Evolutionary conservation across 2,113 vertebrate genomes (phyloP), one percentile per base, ranked within the genome.

Genomic region (Stegastes partitus): DNA sequence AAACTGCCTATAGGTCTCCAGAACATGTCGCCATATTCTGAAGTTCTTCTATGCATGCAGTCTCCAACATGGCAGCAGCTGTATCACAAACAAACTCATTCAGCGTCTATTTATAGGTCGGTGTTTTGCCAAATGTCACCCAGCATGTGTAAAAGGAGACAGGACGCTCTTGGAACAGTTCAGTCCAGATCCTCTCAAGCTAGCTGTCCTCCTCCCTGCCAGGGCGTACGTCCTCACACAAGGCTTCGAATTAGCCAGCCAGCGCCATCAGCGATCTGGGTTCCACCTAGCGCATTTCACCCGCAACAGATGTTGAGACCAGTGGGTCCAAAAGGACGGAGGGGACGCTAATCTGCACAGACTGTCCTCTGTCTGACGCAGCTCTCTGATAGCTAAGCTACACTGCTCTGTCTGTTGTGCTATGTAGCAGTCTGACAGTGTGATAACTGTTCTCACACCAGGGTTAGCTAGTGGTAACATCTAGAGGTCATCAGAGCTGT

Each of bases 221-320:
- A 45, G 45, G 65, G 34, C 77, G 50, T 50, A 66, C 77, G 21
- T 68, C 71, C 63, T 65, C 54, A 4, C 26, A 18, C 34, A 11
- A 54, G 18, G 39, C 74, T 84, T 84, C 62, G 66, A 80, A 75
- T 77, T 58, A 58, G 28, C 70, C 59, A 5, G 31, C 0, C 59
- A 5, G 31, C 0, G 11, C 53, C 25, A n/a, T 58, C 54, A 5
- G 54, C 12, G 39, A 76, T 47, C 39, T 11, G 10, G 18, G 62
- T 64, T 49, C 65, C 49, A 56, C 63, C 79, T 64, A 12, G 44
- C 34, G 59, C 68, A 28, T 71, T 74, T 85, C 65, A 47, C 65
- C 55, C 53, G 21, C 54, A 68, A 78, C 83, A 85, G 86, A 91
- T 89, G 89, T 77, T 78, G 70, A 72, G 71, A 63, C 65, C 56